Evolutionary conservation across 2,113 vertebrate genomes (phyloP), one percentile per base, ranked within the genome.

Genomic region (Catharus fuscescens): DNA sequence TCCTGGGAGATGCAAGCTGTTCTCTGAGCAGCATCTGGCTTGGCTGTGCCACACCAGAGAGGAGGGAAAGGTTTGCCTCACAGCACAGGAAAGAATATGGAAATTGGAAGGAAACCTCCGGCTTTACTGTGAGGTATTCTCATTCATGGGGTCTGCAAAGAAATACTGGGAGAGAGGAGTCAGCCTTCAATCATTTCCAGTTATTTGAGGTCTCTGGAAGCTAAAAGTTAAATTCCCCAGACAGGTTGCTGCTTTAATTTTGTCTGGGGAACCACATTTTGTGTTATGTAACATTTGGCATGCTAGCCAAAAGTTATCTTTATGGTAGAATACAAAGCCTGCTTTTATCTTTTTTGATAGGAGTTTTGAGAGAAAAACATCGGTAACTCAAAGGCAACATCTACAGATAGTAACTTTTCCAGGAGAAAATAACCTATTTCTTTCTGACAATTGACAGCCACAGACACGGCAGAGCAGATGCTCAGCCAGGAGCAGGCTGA

Each of bases 11-110:
- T 1, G 1, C 93, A 96, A 90, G 85, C 94, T 96, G 94, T 96
- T 96, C 81, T 73, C 47, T 88, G 0, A 79, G 44, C 92, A 80
- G 94, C 96, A 97, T 73, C 93, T 97, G 94, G 74, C 82, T 82
- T 92, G 93, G 85, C 92, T 95, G 80, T 96, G 90, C 93, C 52
- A 44, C 67, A 10, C 50, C 50, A 6, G 0, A 60, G 56, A 54
- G 48, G 32, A 70, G 54, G 62, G 71, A 59, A 86, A 66, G 85
- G 60, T 94, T 94, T 94, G 82, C 64, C 88, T 97, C 50, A 1
- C 31, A 86, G 54, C 76, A 56, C 8, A 17, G 71, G 62, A 32
- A 54, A 24, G 48, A 53, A 28, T 44, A 18, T 73, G 36, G 73
- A 73, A 65, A 82, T 42, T 31, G 42, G 29, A 77, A 91, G 59